Base-by-base conservation (phyloP, 2,888 invertebrate genomes). In the Holacanthella duospinosa region DNA sequence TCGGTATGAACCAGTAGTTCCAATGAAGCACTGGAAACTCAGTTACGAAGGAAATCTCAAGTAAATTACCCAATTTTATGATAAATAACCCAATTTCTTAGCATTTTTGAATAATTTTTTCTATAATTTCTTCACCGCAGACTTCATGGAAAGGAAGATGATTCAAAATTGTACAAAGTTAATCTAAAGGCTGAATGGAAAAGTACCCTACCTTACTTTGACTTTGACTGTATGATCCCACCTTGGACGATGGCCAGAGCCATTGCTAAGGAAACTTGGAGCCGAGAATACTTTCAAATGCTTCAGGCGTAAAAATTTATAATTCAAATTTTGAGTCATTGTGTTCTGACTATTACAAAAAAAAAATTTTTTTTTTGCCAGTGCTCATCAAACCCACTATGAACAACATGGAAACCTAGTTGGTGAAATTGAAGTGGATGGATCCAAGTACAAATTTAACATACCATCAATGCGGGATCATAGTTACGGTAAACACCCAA, bases 331-430 rank as follows among this genome's bases (percentile, higher is more conserved):
- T 27, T 44, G 6, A 44, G 27, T 3, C 4, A 6, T 9, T 29
- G 29, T n/a, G n/a, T n/a, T n/a, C n/a, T n/a, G n/a, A n/a, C n/a
- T n/a, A n/a, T n/a, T 21, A 21, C 29, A 28, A 29, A 58, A 12
- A n/a, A 36, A 36, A 26, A 59, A 16, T 54, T 54, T 56, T 64
- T 65, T 64, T 77, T 75, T 44, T 68, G 79, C 48, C 77, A 86
- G 86, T 28, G 83, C 84, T 1, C 88, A 88, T 74, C 89, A 91
- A 74, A 85, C 85, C 0, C 90, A 90, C 74, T 89, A 91, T 76
- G 90, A 91, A 74, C 89, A 91, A 77, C 86, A 86, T 77, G 89
- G 89, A 0, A 76, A 77, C 2, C 74, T 88, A 61, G 79, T 78
- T 29, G 88, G 86, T 59, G 80, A 78, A 29, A 77, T 87, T 59